Base-by-base conservation (phyloP, 2,888 invertebrate species). In the Pterostichus niger region DNA sequence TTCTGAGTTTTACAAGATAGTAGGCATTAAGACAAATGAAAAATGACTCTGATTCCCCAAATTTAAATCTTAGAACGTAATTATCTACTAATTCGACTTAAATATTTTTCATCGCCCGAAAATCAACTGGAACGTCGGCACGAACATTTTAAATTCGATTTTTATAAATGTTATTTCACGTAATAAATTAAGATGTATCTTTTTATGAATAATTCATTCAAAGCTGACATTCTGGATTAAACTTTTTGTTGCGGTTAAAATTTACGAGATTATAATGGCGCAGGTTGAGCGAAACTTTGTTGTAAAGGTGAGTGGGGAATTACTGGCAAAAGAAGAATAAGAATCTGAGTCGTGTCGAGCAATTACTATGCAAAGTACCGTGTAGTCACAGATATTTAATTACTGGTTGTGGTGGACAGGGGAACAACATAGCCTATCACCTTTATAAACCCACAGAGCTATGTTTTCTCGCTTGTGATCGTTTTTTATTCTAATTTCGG, bases 151-250 rank as follows among this genome's bases (percentile, higher is more conserved):
- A 71, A 71, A 71, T 71, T 71, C 71, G 71, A 71, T 71, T 71
- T 71, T 71, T 77, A 17, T 52, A 33, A 77, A 77, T 75, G 31
- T 75, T 75, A 77, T 54, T 56, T 54, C 76, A 33, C 17, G 76
- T 56, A 77, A 77, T 77, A 77, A 77, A 56, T 77, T 77, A 77
- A 77, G 76, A 77, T 77, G 54, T 77, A 77, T 77, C 54, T 56
- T 33, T 77, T 52, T 77, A 77, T 77, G 76, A 77, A 77, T 77
- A 77, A 77, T 77, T 77, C 76, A 77, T 77, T 77, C 76, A 15
- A 15, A 77, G 56, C 76, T 77, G 76, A 52, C 56, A 56, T 77
- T 56, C 10, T 35, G 76, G 76, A 77, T 77, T 77, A 77, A 77
- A 77, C 76, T 77, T 77, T 77, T 77, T 77, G 56, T 77, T 54